A percentile compares a stretch with the other conserved stretches of the same genome.
These are phyloP conservation scores for Podargus strigoides DNA, from an alignment of 2,797 vertebrate species.

Conservation along the genomic window DNA sequence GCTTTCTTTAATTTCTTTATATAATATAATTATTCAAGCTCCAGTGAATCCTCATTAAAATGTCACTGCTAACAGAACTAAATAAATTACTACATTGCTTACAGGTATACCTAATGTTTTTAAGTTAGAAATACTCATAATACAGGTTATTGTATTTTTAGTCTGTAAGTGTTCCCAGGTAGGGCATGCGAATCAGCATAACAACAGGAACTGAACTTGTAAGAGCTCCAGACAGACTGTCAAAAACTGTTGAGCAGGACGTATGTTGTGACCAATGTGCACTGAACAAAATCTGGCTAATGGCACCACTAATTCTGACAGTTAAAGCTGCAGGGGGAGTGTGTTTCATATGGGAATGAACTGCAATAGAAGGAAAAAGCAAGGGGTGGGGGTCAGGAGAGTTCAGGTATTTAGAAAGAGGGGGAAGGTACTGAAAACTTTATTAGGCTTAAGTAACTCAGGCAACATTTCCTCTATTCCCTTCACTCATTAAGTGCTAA, in stretches of 20 bases:
- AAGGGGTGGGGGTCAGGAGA: conserved; percentile 49
- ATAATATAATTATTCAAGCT: conserved; percentile 18
- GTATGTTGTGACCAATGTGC: neutral
- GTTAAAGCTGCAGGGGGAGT: neutral
- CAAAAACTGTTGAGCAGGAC: conserved; percentile 26
- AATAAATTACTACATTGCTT: neutral
- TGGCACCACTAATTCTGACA: neutral
- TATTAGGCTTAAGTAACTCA: conserved; percentile 48
- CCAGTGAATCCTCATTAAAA: neutral
- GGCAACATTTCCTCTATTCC: conserved; percentile 49
- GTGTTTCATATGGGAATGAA: neutral
- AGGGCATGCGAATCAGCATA: neutral
- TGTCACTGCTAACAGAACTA: neutral
- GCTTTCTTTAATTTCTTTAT: conserved; percentile 19
- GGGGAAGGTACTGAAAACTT: conserved; percentile 58
- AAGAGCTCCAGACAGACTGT: neutral
- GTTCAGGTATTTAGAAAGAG: conserved; percentile 61
- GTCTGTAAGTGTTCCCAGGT: neutral
- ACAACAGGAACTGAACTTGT: neutral
- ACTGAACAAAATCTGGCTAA: conserved; percentile 22
- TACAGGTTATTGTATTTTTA: neutral
- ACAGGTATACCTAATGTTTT: neutral
- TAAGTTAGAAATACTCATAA: neutral
- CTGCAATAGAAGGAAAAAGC: neutral
- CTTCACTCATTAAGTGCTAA: conserved; percentile 71